Evolutionary conservation across 1,140 invertebrate species (phyloP), one percentile per base, ranked within the genome.

Genomic region (Cyclina sinensis): DNA sequence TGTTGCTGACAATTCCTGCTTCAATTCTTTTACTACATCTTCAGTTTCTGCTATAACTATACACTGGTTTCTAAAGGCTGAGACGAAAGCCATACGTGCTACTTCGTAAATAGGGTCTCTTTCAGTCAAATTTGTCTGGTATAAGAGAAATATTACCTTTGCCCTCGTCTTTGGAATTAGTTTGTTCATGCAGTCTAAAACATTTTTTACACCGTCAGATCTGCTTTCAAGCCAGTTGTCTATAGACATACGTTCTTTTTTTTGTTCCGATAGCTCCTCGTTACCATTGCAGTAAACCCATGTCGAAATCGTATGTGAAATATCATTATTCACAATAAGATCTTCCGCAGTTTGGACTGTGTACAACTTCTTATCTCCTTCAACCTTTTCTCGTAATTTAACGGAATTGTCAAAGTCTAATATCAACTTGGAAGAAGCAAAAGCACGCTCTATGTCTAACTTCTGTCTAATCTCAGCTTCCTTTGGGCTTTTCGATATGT

Each of bases 261-360:
- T n/a, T n/a, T n/a, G n/a, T n/a, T n/a, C n/a, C 54, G 46, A 54
- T 1, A 57, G n/a, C n/a, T 80, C 78, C 21, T 54, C 46, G 24
- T 80, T 80, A 21, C 78, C 78, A 39, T 80, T 80, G 11, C 48
- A 57, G 32, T 80, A 80, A 21, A 80, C 32, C 78, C 78, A 80
- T 32, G 51, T 39, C 21, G 68, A 46, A 37, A 30, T 70, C 37
- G 65, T 70, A 39, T 37, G 32, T 14, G 65, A 70, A 70, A 70
- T 35, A 70, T 70, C 32, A 5, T n/a, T 21, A 14, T 70, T 30
- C 4, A 37, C 11, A 4, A 12, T 39, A 9, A 48, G 14, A n/a
- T 80, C 78, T 30, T 80, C 54, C 0, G 54, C 54, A 27, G 46
- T 37, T 59, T 80, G 51, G 57, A 80, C 51, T n/a, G 24, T 37